A percentile compares a stretch with the other conserved stretches of the same genome.
Evolutionary conservation across 1,140 invertebrate genomes (phyloP).

Genomic region (Drosophila mojavensis): DNA sequence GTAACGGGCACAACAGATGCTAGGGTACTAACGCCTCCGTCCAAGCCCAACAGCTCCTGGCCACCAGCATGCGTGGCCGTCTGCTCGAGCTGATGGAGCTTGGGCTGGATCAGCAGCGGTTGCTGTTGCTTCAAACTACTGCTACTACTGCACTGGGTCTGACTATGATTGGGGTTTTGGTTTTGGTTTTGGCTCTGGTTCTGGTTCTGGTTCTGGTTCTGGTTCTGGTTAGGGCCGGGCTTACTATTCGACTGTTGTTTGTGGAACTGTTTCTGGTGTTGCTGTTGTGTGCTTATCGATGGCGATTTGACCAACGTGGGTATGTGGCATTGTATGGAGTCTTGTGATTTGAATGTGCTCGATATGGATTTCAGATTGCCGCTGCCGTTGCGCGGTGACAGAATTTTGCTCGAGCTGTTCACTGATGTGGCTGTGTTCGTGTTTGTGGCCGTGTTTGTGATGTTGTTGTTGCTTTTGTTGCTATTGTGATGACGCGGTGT

Average conservation of each 20-base stretch:
- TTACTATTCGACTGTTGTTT: constrained; percentile 65
- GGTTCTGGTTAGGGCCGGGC: constrained; percentile 36
- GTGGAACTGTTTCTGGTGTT: constrained; percentile 79
- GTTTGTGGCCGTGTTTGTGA: constrained; percentile 61
- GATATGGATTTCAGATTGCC: constrained; percentile 82
- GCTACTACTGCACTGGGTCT: constrained; percentile 54
- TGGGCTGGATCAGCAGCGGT: constrained; percentile 77
- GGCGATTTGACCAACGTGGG: constrained; percentile 83
- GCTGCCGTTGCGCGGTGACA: constrained; percentile 74
- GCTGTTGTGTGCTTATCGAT: constrained; percentile 81
- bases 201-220: constrained; percentile 35
- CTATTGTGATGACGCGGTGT: constrained; percentile 84
- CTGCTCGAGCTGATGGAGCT: constrained; percentile 75
- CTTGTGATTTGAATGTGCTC: constrained; percentile 83
- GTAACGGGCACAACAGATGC: constrained; percentile 75
- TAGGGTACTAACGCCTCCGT: constrained; percentile 73
- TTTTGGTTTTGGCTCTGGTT: constrained; percentile 39
- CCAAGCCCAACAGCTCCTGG: constrained; percentile 71
- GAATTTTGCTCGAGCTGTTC: constrained; percentile 73
- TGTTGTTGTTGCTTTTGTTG: constrained; percentile 78
- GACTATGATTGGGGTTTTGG: constrained; percentile 47
- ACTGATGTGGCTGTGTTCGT: constrained; percentile 66
- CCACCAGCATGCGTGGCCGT: constrained; percentile 43
- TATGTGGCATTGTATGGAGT: constrained; percentile 83
- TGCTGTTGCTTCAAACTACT: constrained; percentile 81